phyloP scores from a whole-genome alignment of 2,113 vertebrate species.

The Upupa epops region DNA sequence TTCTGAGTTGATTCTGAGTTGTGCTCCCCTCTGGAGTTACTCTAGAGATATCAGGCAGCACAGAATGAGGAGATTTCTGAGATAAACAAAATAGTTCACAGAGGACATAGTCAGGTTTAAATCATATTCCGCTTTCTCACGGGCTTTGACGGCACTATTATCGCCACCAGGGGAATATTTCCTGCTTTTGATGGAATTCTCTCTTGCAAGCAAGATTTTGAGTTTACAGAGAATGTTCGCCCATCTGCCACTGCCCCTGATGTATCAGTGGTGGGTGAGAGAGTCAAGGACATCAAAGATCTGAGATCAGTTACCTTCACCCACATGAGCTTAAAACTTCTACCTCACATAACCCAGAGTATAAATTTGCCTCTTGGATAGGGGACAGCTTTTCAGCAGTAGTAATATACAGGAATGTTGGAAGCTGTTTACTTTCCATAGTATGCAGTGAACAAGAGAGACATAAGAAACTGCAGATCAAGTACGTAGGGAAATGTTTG shows the following conservation, averaged over 20 bases:
- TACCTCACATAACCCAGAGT: neutral
- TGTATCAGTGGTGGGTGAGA: neutral
- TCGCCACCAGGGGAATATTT: rapidly evolving
- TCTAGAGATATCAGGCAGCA: neutral
- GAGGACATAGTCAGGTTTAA: neutral
- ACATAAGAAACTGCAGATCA: neutral
- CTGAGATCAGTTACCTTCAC: neutral
- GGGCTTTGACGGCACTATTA: neutral
- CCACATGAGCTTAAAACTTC: neutral
- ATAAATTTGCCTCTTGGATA: neutral
- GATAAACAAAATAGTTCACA: neutral
- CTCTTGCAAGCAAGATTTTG: neutral
- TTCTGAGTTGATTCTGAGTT: neutral
- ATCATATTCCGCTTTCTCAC: neutral
- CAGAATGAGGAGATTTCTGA: neutral
- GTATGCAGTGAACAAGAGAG: neutral
- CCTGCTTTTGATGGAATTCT: neutral
- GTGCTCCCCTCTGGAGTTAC: neutral
- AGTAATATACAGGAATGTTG: neutral
- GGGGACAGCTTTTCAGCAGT: neutral
- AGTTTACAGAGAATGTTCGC: neutral
- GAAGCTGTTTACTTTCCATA: neutral
- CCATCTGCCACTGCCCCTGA: rapidly evolving
- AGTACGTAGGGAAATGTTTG: neutral
- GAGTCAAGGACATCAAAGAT: rapidly evolving